A percentile compares a stretch with the other conserved stretches of the same genome.
Evolutionary conservation across 2,888 invertebrate species (phyloP).

Genomic region (Euphydryas editha): DNA sequence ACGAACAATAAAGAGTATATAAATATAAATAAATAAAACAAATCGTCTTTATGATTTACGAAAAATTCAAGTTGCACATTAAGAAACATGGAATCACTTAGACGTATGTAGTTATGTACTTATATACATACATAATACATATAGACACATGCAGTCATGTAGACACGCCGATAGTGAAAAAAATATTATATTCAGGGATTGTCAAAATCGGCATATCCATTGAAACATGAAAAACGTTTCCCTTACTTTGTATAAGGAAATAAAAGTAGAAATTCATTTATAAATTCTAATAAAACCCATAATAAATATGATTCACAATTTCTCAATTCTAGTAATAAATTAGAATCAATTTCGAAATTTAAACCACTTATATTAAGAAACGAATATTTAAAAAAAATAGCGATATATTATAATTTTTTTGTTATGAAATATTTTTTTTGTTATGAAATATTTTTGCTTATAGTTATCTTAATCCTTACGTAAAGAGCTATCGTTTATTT

Average conservation of each 20-base stretch:
- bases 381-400: constrained; percentile 25
- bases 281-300: neutral
- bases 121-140: no score
- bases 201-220: no score
- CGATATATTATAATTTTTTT: constrained; percentile 21
- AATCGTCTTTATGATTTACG: no score
- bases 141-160: no score
- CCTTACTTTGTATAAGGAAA: neutral
- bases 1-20: no score
- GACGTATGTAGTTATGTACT: no score
- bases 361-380: constrained; percentile 20
- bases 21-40: no score
- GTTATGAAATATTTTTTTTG: constrained; percentile 25
- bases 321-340: constrained; percentile 21
- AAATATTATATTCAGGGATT: no score
- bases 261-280: neutral
- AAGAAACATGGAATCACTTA: no score
- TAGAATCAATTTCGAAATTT: constrained; percentile 20
- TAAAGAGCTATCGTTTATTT: constrained; percentile 15
- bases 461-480: constrained; percentile 23
- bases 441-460: constrained; percentile 20
- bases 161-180: no score
- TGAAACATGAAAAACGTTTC: neutral
- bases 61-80: no score
- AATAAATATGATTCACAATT: constrained; percentile 21